Evolutionary conservation across 2,888 invertebrate species (phyloP).

Genomic region (Aphodius sticticus): DNA sequence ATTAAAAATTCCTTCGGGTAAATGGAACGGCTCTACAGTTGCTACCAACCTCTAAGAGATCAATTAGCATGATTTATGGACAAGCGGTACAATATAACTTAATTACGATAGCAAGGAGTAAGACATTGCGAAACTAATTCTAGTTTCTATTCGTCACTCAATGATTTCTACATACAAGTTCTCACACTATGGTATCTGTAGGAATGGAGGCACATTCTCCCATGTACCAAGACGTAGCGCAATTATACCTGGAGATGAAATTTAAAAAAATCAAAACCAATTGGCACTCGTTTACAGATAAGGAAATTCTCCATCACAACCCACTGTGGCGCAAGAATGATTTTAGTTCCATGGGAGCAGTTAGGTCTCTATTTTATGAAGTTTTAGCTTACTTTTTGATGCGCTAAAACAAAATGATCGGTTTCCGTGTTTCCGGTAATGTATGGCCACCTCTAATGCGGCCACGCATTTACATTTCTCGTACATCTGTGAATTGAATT

Average conservation of each 20-base stretch:
- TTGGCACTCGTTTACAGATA: too few species aligned
- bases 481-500: conserved; percentile 4
- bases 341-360: too few species aligned
- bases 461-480: background rate
- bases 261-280: too few species aligned
- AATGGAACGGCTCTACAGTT: background rate
- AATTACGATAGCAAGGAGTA: background rate
- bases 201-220: background rate
- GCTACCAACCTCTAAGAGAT: background rate
- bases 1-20: background rate
- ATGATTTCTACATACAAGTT: background rate
- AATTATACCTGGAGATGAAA: too few species aligned
- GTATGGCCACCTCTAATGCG: background rate
- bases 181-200: background rate
- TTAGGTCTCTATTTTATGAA: too few species aligned
- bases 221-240: background rate
- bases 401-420: background rate
- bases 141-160: background rate
- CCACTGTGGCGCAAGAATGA: too few species aligned
- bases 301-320: too few species aligned
- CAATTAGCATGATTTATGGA: background rate
- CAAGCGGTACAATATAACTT: background rate
- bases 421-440: background rate
- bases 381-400: background rate
- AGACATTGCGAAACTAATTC: background rate